Conservation (phyloP, 2,797 vertebrate genomes). For the Diplodus sargus region DNA sequence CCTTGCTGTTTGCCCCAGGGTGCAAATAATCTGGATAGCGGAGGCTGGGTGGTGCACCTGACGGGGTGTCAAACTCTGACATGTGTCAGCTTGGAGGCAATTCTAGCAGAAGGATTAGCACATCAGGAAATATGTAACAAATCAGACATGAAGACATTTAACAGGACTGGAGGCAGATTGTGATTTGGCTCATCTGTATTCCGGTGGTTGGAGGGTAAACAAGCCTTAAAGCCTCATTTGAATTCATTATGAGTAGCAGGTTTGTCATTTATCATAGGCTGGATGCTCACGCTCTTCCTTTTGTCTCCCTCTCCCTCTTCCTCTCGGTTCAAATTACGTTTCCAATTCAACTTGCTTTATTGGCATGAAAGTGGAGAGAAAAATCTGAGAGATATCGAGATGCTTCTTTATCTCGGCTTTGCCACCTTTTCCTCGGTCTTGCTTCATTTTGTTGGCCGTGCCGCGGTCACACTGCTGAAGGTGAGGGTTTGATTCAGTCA, state of each 20-base stretch:
- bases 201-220: neutral
- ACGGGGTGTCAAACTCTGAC: slow-evolving; percentile 29
- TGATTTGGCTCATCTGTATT: slow-evolving; percentile 2
- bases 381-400: neutral
- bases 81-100: slow-evolving; percentile 8
- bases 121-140: neutral
- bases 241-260: neutral
- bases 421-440: neutral
- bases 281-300: neutral
- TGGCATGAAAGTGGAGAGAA: slow-evolving; percentile 32
- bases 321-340: slow-evolving; percentile 3
- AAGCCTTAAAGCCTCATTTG: neutral
- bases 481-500: slow-evolving; percentile 11
- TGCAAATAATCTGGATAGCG: slow-evolving; percentile 26
- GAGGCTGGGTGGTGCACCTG: neutral
- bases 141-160: neutral
- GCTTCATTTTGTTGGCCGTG: slow-evolving; percentile 8
- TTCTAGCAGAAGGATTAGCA: neutral
- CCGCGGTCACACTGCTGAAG: slow-evolving; percentile 8
- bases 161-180: neutral
- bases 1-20: neutral
- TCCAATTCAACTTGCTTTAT: slow-evolving; percentile 23
- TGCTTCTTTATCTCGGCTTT: neutral
- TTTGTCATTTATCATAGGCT: slow-evolving; percentile 11
- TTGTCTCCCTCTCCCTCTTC: slow-evolving; percentile 5